These are phyloP conservation scores for Kradibia gibbosae DNA, from an alignment of 1,140 invertebrate species.

Conservation along the genomic window DNA sequence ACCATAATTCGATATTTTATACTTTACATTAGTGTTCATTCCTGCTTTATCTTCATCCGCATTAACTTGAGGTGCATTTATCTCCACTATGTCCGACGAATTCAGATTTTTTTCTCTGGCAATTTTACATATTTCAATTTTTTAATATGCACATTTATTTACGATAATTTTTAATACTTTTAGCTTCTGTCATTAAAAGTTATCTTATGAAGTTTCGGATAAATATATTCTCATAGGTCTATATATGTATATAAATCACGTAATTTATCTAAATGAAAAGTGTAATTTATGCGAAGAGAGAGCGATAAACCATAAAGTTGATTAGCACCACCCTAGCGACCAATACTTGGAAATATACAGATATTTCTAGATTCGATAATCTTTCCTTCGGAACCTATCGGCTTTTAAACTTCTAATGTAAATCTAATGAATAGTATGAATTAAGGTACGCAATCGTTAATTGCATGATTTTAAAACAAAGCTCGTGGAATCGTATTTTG, in stretches of 20 bases:
- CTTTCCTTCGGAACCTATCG: not conserved
- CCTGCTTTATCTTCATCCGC: too few relatives aligned
- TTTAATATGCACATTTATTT: too few relatives aligned
- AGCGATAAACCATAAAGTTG: not conserved
- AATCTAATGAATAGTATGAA: not conserved
- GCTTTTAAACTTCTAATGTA: not conserved
- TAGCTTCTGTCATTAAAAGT: too few relatives aligned
- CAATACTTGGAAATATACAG: not conserved
- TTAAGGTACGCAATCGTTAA: slow-evolving; percentile 3
- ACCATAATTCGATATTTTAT: not conserved
- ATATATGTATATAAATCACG: not conserved
- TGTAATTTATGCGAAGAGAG: too few relatives aligned
- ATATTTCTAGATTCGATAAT: not conserved
- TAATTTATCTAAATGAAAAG: not conserved
- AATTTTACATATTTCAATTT: too few relatives aligned
- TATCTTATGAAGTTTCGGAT: too few relatives aligned
- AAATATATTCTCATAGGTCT: too few relatives aligned
- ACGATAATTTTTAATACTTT: too few relatives aligned
- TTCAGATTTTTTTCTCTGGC: too few relatives aligned
- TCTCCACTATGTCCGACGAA: too few relatives aligned
- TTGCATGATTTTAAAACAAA: not conserved
- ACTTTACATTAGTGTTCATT: not conserved
- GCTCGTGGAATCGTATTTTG: not conserved
- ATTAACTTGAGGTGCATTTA: too few relatives aligned
- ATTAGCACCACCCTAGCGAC: not conserved